Conservation (phyloP, 1,140 invertebrate species). For the Eupeodes corollae region DNA sequence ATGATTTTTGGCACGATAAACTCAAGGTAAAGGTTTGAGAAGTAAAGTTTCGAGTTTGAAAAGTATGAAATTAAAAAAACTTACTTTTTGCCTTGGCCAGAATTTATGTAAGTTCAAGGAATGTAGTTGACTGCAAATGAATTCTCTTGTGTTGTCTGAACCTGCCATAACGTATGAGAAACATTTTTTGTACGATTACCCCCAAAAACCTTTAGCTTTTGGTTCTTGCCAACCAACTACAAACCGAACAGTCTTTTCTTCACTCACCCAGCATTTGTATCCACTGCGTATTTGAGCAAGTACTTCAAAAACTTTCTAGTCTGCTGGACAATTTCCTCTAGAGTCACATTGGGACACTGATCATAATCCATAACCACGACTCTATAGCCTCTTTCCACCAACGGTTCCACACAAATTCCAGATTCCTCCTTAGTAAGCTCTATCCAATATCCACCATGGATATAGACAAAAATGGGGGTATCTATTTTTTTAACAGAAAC, state of each 20-base stretch:
- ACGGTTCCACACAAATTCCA: conserved; percentile 47
- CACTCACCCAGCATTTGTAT: conserved; percentile 38
- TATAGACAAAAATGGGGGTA: conserved; percentile 60
- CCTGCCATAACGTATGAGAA: too few relatives aligned
- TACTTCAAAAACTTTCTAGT: conserved; percentile 46
- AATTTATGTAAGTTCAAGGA: too few relatives aligned
- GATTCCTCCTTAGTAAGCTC: conserved; percentile 51
- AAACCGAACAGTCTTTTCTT: background rate
- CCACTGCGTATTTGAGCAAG: conserved; percentile 46
- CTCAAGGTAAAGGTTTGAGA: too few relatives aligned
- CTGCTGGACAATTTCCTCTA: conserved; percentile 51
- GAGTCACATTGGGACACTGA: conserved; percentile 53
- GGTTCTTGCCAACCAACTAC: background rate
- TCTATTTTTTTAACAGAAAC: conserved; percentile 37
- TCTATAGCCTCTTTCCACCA: conserved; percentile 52
- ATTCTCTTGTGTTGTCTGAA: too few relatives aligned
- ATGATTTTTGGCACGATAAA: too few relatives aligned
- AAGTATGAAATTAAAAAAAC: too few relatives aligned
- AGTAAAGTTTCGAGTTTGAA: too few relatives aligned
- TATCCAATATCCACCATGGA: conserved; percentile 80
- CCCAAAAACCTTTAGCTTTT: background rate
- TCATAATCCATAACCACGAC: conserved; percentile 63
- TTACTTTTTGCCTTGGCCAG: too few relatives aligned
- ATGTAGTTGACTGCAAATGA: too few relatives aligned
- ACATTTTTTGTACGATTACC: background rate